phyloP scores from a whole-genome alignment of 2,113 vertebrate species.

The Phylloscopus whistleri region DNA sequence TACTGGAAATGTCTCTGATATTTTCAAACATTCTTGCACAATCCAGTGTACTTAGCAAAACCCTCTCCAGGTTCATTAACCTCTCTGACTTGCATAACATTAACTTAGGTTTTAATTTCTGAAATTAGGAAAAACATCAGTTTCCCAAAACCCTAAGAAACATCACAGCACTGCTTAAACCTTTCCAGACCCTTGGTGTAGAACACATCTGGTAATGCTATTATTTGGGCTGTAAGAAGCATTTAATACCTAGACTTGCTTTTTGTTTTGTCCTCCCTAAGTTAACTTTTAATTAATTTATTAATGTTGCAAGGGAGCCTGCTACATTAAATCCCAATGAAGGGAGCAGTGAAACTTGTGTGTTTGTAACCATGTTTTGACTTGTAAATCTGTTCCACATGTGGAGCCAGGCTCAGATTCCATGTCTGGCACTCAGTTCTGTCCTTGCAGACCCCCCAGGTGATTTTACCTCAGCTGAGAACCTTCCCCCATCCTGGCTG shows the following conservation, averaged over 20 bases:
- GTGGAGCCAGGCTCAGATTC: neutral
- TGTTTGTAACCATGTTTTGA: neutral
- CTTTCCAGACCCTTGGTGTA: too few relatives aligned
- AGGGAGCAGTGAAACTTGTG: neutral
- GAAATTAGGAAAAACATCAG: rapidly evolving
- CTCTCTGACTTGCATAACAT: neutral
- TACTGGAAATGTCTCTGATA: too few relatives aligned
- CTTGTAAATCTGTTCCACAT: neutral
- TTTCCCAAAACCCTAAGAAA: neutral
- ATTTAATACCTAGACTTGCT: neutral
- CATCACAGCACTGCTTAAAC: neutral
- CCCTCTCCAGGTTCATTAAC: neutral
- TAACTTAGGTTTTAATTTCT: neutral
- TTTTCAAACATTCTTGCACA: neutral
- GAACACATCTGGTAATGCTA: neutral
- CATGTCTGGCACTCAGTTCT: rapidly evolving
- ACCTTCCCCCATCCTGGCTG: neutral
- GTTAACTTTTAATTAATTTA: neutral
- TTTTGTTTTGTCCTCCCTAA: neutral
- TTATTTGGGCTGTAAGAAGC: neutral
- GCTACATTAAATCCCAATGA: conserved; percentile 4
- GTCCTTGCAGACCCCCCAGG: neutral
- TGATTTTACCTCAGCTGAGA: neutral
- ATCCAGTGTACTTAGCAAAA: neutral
- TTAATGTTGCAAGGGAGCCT: neutral